A percentile compares a stretch with the other conserved stretches of the same genome.
These are phyloP conservation scores for Pelochelys cantorii DNA, from an alignment of 2,797 vertebrate genomes.

Conservation along the genomic window DNA sequence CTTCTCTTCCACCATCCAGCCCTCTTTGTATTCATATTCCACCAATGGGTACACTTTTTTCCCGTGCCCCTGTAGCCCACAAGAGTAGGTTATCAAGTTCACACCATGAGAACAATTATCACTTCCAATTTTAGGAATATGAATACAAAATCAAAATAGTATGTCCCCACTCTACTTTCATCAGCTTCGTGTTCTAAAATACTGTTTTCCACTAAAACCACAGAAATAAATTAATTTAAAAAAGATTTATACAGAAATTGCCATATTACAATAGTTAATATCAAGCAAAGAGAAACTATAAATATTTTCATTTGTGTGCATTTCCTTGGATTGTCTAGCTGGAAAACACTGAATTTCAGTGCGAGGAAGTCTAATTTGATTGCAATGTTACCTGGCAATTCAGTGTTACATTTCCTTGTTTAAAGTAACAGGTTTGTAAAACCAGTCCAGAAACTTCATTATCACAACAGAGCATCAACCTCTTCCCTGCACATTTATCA, in stretches of 20 bases:
- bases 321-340: slow-evolving; percentile 43
- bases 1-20: background rate
- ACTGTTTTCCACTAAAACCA: slow-evolving; percentile 13
- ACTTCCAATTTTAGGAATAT: too few relatives aligned
- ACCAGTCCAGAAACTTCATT: slow-evolving; percentile 59
- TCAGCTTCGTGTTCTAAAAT: background rate
- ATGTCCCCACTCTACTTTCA: slow-evolving; percentile 24
- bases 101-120: too few relatives aligned
- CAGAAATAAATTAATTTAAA: background rate
- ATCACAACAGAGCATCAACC: slow-evolving; percentile 52
- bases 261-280: slow-evolving; percentile 50
- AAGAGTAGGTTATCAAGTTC: background rate
- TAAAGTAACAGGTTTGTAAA: slow-evolving; percentile 69
- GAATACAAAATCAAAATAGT: too few relatives aligned
- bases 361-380: slow-evolving; percentile 60
- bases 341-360: slow-evolving; percentile 39
- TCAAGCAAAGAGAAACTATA: background rate
- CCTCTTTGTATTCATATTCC: background rate
- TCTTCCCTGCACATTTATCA: slow-evolving; percentile 46
- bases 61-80: background rate
- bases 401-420: slow-evolving; percentile 38
- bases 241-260: slow-evolving; percentile 7
- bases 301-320: slow-evolving; percentile 41
- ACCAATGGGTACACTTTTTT: background rate
- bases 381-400: slow-evolving; percentile 42